Base-by-base conservation (phyloP, 2,113 vertebrate species). In the Ceyx margarethae region DNA sequence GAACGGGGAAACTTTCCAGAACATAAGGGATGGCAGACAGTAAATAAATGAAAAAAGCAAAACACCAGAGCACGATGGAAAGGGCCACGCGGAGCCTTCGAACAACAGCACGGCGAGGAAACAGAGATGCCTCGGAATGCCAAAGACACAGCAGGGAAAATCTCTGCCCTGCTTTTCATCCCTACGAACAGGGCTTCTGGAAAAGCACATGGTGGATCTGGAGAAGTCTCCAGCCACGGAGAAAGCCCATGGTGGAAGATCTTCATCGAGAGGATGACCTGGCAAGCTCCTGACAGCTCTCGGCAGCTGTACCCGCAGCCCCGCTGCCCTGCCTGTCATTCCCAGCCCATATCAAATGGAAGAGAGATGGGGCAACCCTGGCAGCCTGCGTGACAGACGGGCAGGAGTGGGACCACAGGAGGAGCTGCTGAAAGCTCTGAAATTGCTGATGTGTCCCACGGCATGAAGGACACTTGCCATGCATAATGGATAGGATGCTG, bases 361-460 rank as follows among this genome's bases (percentile, higher is more conserved):
- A 72, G 40, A 62, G 40, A 37, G 90, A 95, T 75, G 62, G 81
- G 90, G 71, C 90, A 94, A 71, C 72, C 66, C 22, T 84, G 62
- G 90, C 89, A 76, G 85, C 53, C 82, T 54, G 79, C 5, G 5
- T 78, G 87, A 91, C 11, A 89, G 94, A 93, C 68, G 57, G 77
- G 78, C 72, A 89, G 65, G 57, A 93, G 61, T 78, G 89, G 82
- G 72, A 81, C 93, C 88, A 93, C 66, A 71, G 85, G 93, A 96
- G 74, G 87, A 94, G 87, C 51, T 90, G 94, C 72, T 96, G 89
- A 97, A 96, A 97, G 90, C 37, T 58, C 56, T 31, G 54, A 83
- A 96, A 92, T 19, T 40, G 82, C 68, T 95, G 92, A 94, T 86
- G 81, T 74, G 71, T 86, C 91, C 86, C 75, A 78, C 28, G 37